These are phyloP conservation scores for Lutraria rhynchaena DNA, from an alignment of 1,140 invertebrate genomes.

Conservation along the genomic window DNA sequence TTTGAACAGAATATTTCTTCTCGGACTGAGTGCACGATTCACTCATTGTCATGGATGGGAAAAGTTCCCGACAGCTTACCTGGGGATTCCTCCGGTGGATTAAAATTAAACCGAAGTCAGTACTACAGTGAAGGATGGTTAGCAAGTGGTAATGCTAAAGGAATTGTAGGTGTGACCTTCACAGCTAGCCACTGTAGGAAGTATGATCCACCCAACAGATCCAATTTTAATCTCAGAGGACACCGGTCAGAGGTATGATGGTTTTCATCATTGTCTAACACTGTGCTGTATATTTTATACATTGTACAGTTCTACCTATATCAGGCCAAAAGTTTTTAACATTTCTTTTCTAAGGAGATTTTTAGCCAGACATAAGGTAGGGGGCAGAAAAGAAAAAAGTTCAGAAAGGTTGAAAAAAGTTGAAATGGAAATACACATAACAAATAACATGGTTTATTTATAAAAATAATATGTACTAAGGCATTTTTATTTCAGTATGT, in stretches of 20 bases:
- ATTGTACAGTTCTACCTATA: too few species aligned
- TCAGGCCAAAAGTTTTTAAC: too few species aligned
- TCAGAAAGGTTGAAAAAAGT: too few species aligned
- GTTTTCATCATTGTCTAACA: too few species aligned
- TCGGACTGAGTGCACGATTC: slow-evolving; percentile 96
- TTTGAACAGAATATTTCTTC: slow-evolving; percentile 96
- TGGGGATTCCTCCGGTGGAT: slow-evolving; percentile 83
- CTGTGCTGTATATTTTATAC: too few species aligned
- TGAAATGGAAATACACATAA: too few species aligned
- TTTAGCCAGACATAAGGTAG: too few species aligned
- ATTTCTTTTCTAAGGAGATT: too few species aligned
- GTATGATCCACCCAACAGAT: slow-evolving; percentile 85
- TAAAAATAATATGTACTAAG: too few species aligned
- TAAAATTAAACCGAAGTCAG: slow-evolving; percentile 96
- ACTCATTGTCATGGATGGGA: slow-evolving; percentile 98
- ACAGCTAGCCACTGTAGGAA: slow-evolving; percentile 91
- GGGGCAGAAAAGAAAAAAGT: too few species aligned
- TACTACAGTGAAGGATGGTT: slow-evolving; percentile 99
- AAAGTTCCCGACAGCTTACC: slow-evolving; percentile 97
- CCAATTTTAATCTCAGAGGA: slow-evolving; percentile 98
- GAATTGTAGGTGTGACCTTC: slow-evolving; percentile 97
- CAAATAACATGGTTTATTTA: too few species aligned
- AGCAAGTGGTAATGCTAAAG: slow-evolving; percentile 96
- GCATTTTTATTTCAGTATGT: too few species aligned
- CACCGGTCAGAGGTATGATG: slow-evolving; percentile 95